Evolutionary conservation across 2,113 vertebrate genomes (phyloP).

Genomic region (Pluvianellus socialis): DNA sequence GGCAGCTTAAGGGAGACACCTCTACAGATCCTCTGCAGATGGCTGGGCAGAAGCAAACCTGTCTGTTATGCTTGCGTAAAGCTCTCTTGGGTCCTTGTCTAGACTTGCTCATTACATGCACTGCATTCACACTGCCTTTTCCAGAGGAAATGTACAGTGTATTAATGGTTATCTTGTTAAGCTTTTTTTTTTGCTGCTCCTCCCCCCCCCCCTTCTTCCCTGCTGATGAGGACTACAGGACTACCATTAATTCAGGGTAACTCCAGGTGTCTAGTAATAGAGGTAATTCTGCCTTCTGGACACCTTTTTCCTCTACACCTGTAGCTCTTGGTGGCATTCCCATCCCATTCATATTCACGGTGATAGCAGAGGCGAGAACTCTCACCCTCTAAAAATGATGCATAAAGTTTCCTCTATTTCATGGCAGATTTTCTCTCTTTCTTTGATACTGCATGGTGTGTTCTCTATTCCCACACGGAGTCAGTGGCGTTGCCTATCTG

Average conservation of each 20-base stretch:
- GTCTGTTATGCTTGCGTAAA: not conserved
- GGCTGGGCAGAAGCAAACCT: not conserved
- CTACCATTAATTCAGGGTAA: not conserved
- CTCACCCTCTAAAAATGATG: not conserved
- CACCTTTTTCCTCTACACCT: not conserved
- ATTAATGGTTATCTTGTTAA: not conserved
- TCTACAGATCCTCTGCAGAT: not conserved
- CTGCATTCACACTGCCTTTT: not conserved
- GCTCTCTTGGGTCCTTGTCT: not conserved
- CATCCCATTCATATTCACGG: not conserved
- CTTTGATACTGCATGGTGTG: not conserved
- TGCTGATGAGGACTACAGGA: not conserved
- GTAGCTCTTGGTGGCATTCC: not conserved
- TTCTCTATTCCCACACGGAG: not conserved
- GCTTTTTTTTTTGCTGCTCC: too few relatives aligned
- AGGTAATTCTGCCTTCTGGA: not conserved
- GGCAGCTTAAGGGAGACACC: not conserved
- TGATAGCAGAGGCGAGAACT: fast-evolving
- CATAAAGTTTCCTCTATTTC: not conserved
- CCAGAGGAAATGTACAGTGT: not conserved
- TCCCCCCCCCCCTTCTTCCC: too few relatives aligned
- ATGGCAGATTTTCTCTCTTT: not conserved
- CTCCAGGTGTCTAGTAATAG: not conserved
- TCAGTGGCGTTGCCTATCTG: not conserved
- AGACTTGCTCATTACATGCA: not conserved